Conservation (phyloP, 2,888 invertebrate genomes). For the Elegia similella region DNA sequence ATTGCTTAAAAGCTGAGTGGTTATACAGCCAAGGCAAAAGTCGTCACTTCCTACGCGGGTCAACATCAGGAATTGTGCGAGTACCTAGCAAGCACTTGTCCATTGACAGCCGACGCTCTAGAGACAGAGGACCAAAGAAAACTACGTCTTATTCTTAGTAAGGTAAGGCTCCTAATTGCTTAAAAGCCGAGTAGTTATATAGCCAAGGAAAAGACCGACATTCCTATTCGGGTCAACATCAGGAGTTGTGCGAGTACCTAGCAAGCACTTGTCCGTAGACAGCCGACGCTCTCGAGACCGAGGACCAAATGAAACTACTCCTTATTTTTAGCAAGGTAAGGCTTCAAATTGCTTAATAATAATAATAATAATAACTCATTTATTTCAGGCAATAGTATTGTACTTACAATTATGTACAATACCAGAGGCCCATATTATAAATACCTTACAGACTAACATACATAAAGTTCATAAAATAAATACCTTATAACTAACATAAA, state of each 20-base stretch:
- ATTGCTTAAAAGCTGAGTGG: slow-evolving; percentile 95
- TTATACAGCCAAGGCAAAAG: slow-evolving; percentile 96
- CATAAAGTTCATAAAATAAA: too few species aligned
- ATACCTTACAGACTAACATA: too few species aligned
- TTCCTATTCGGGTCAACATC: slow-evolving; percentile 44
- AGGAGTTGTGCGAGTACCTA: too few species aligned
- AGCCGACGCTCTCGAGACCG: neutral
- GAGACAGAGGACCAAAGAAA: slow-evolving; percentile 94
- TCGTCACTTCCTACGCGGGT: slow-evolving; percentile 91
- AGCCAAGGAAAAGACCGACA: slow-evolving; percentile 86
- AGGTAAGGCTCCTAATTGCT: slow-evolving; percentile 55
- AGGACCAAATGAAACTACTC: neutral
- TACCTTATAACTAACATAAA: too few species aligned
- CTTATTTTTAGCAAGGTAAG: slow-evolving; percentile 89
- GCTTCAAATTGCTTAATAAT: neutral
- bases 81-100: slow-evolving; percentile 92
- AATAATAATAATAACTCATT: neutral
- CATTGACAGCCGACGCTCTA: slow-evolving; percentile 88
- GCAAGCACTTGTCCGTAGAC: too few species aligned
- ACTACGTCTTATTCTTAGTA: slow-evolving; percentile 90
- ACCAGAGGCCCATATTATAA: too few species aligned
- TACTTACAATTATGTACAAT: too few species aligned
- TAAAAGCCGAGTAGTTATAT: slow-evolving; percentile 77
- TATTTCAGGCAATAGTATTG: too few species aligned
- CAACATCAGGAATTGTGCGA: slow-evolving; percentile 92